Evolutionary conservation across 2,797 vertebrate genomes (phyloP), one percentile per base, ranked within the genome.

Genomic region (Bryconaethiops microstoma): DNA sequence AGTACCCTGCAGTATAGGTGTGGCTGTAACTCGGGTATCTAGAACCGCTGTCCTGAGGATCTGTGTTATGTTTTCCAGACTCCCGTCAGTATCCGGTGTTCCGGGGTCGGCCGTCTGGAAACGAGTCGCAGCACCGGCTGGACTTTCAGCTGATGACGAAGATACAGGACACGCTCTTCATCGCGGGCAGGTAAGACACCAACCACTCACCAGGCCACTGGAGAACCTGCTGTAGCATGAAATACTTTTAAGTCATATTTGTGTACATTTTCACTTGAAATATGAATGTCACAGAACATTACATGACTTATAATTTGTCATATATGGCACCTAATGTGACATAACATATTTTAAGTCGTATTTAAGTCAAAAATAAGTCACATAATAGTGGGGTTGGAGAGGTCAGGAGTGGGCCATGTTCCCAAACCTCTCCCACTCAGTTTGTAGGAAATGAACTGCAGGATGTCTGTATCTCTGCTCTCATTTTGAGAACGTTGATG

Each of bases 121-220:
- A 99, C 83, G 98, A 99, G 93, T 99, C 98, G 73, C 97, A 98
- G 90, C 98, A 99, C 89, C 95, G 96, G 92, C 96, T 99, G 90
- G 98, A 99, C 96, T 99, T 99, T 95, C 98, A 99, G 95, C 95
- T 99, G 92, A 99, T 99, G 98, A 87, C 97, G 92, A 97, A 96
- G 94, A 99, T 99, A 93, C 97, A 96, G 95, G 97, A 99, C 95
- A 98, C 96, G 83, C 96, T 99, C 92, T 99, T 99, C 95, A 98
- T 99, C 76, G 95, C 97, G 93, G 97, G 98, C 96, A 98, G 98
- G 98, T 99, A 96, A 94, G 93, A 5, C 19, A 35, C 35, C 35
- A 35, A 5, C 35, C 35, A 35, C 4, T 4, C 4, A 35, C 35
- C 35, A 35, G 35, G 35, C 35, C 4, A 35, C 35, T 35, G 35